phyloP scores from a whole-genome alignment of 2,797 vertebrate species.

The Triplophysa yarkandensis region DNA sequence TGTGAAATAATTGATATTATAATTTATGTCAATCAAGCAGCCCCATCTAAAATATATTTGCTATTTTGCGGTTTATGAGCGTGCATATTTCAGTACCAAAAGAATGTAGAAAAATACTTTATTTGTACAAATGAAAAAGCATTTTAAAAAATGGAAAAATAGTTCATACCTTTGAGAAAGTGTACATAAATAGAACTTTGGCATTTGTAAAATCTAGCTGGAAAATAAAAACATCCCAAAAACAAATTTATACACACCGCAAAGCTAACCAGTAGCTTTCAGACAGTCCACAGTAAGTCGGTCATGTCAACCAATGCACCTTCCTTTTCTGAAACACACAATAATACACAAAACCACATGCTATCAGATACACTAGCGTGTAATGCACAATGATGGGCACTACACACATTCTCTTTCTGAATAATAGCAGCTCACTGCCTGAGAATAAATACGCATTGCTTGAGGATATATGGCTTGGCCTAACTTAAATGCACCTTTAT shows the following conservation, averaged over 20 bases:
- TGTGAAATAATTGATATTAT: too few relatives aligned
- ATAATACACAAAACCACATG: constrained; percentile 15
- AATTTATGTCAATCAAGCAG: too few relatives aligned
- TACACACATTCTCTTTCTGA: constrained; percentile 43
- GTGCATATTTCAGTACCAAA: not conserved
- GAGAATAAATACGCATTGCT: constrained; percentile 60
- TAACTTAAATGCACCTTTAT: constrained; percentile 26
- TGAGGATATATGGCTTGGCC: constrained; percentile 58
- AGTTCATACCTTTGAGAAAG: constrained; percentile 62
- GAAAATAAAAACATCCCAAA: constrained; percentile 77
- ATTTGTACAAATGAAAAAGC: constrained; percentile 84
- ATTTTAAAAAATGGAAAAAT: constrained; percentile 66
- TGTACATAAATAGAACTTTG: constrained; percentile 93
- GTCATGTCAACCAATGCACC: constrained; percentile 69
- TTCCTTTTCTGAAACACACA: not conserved
- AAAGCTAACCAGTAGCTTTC: constrained; percentile 84
- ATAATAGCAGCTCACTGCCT: constrained; percentile 43
- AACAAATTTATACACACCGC: constrained; percentile 62
- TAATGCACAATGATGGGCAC: constrained; percentile 21
- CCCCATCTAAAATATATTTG: too few relatives aligned
- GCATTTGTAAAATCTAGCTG: constrained; percentile 91
- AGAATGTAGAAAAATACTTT: constrained; percentile 83
- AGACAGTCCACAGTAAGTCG: constrained; percentile 72
- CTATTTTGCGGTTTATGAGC: too few relatives aligned
- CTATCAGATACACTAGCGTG: constrained; percentile 1